phyloP scores from a whole-genome alignment of 2,888 invertebrate species.

The Conomelus anceps region DNA sequence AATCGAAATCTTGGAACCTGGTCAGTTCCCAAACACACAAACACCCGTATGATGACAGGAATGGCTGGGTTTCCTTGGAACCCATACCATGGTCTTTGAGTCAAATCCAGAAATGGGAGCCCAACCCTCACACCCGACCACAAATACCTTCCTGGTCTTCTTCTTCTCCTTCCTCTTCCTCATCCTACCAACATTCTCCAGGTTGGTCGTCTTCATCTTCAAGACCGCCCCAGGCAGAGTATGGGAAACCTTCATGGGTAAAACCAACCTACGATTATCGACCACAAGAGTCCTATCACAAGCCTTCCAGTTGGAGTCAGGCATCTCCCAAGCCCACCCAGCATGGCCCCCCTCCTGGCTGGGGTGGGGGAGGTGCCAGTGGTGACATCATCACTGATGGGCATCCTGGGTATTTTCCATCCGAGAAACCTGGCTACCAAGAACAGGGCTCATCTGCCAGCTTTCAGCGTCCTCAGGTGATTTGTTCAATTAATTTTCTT shows the following conservation, averaged over 20 bases:
- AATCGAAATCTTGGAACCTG: slow-evolving; percentile 37
- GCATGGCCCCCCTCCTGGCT: slow-evolving; percentile 12
- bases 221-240: slow-evolving; percentile 38
- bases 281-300: slow-evolving; percentile 16
- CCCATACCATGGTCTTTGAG: slow-evolving; percentile 72
- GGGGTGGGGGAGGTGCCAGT: slow-evolving; percentile 30
- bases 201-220: slow-evolving; percentile 31
- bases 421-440: slow-evolving; percentile 28
- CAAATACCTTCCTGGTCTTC: slow-evolving; percentile 30
- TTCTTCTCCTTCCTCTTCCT: background rate
- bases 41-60: slow-evolving; percentile 59
- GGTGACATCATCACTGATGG: slow-evolving; percentile 51
- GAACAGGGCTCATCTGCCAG: slow-evolving; percentile 20
- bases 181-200: slow-evolving; percentile 42
- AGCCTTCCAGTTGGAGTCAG: slow-evolving; percentile 23
- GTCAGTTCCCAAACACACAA: slow-evolving; percentile 39
- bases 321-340: slow-evolving; percentile 15
- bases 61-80: slow-evolving; percentile 71
- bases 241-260: slow-evolving; percentile 43
- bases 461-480: slow-evolving; percentile 42
- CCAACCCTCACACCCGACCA: slow-evolving; percentile 49
- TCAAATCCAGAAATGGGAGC: slow-evolving; percentile 74
- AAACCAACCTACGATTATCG: slow-evolving; percentile 38
- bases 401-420: slow-evolving; percentile 40
- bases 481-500: background rate